phyloP scores from a whole-genome alignment of 2,797 vertebrate genomes.

The Neoniphon sammara region DNA sequence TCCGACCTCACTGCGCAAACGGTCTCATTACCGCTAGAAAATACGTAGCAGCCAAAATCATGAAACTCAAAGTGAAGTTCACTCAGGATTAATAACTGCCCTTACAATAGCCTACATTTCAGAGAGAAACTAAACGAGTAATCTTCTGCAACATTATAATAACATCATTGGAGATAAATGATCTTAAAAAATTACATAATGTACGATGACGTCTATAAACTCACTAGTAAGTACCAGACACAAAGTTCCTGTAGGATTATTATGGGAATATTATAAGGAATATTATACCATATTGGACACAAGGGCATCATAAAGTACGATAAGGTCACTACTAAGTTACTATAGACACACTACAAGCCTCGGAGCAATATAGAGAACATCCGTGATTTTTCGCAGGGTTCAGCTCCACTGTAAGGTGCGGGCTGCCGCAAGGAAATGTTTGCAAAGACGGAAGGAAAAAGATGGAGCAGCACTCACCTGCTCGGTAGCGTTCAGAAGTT shows the following conservation, averaged over 20 bases:
- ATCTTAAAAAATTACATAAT: background rate
- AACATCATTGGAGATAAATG: background rate
- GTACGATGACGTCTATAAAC: background rate
- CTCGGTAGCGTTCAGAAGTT: slow-evolving; percentile 17
- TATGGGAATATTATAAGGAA: background rate
- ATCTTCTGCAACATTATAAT: background rate
- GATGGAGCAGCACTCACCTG: slow-evolving; percentile 56
- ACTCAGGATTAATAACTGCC: background rate
- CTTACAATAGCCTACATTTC: too few relatives aligned
- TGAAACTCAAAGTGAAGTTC: background rate
- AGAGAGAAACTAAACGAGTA: too few relatives aligned
- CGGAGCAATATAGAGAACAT: background rate
- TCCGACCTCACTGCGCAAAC: background rate
- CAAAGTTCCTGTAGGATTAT: background rate
- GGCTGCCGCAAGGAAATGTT: background rate
- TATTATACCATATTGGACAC: too few relatives aligned
- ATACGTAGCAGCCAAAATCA: background rate
- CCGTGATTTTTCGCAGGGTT: too few relatives aligned
- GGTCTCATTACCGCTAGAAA: background rate
- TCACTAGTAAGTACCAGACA: background rate
- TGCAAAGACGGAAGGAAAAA: slow-evolving; percentile 13
- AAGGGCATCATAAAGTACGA: too few relatives aligned
- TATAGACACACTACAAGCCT: too few relatives aligned
- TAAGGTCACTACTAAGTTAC: background rate
- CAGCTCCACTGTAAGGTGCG: background rate